Conservation (phyloP, 2,113 vertebrate genomes). For the Taxidea taxus region DNA sequence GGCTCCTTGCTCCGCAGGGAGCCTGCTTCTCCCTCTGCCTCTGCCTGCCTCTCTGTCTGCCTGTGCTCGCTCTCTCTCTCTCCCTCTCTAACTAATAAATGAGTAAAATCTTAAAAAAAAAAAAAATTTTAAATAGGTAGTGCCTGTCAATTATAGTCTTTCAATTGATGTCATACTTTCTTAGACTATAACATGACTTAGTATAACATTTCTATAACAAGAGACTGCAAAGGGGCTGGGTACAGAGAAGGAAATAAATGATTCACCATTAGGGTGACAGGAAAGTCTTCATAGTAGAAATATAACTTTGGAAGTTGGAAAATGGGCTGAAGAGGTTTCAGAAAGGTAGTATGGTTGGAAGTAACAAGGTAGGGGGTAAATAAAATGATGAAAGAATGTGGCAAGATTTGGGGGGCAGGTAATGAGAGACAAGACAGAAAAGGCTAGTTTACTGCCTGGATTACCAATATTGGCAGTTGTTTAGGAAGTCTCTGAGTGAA, state of each 20-base stretch:
- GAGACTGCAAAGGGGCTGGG: background rate
- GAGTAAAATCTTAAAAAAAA: no score
- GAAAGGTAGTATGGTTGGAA: background rate
- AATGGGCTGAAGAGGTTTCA: background rate
- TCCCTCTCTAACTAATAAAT: no score
- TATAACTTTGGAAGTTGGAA: background rate
- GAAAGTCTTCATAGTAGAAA: background rate
- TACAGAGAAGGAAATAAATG: background rate
- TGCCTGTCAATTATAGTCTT: background rate
- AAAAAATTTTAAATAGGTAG: background rate
- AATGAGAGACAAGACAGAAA: background rate
- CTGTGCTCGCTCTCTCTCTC: no score
- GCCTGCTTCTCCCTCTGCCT: no score
- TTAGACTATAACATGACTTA: background rate
- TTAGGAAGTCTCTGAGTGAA: background rate
- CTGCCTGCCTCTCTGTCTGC: no score
- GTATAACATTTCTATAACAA: background rate
- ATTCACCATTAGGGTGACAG: background rate
- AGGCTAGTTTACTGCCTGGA: background rate
- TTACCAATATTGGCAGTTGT: background rate
- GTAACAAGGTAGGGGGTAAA: background rate
- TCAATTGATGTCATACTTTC: background rate
- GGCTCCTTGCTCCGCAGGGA: no score
- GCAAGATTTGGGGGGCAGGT: background rate
- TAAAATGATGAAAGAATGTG: background rate